Conservation (phyloP, 2,888 invertebrate species). For the Amphipoea oculea region DNA sequence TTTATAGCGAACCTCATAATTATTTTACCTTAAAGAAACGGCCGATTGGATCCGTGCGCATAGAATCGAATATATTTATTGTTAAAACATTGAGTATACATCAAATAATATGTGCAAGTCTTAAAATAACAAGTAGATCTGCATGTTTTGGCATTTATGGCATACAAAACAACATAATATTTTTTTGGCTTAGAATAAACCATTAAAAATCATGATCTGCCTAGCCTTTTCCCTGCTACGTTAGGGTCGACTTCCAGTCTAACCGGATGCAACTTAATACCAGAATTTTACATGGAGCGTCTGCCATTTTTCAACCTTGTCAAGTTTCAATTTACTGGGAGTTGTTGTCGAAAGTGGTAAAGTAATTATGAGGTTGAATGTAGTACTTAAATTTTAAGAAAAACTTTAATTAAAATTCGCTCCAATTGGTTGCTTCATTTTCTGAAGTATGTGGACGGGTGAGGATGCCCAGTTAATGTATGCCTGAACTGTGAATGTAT, state of each 20-base stretch:
- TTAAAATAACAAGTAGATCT: no score
- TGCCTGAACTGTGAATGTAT: not conserved
- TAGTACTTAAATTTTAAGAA: not conserved
- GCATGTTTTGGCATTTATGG: no score
- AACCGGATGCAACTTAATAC: not conserved
- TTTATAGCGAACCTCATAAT: not conserved
- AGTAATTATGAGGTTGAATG: not conserved
- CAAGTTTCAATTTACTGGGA: not conserved
- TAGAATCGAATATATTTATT: not conserved
- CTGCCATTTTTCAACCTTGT: not conserved
- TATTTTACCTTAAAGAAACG: not conserved
- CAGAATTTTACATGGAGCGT: not conserved
- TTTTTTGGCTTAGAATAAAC: no score
- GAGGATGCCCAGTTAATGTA: not conserved
- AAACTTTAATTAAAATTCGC: not conserved
- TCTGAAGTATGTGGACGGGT: not conserved
- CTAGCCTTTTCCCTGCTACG: no score
- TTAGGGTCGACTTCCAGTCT: not conserved
- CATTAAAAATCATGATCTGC: no score
- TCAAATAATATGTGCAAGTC: no score
- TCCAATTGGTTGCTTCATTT: not conserved
- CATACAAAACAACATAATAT: no score
- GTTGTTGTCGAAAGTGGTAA: not conserved
- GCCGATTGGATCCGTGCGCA: not conserved
- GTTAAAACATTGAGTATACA: no score